Evolutionary conservation across 1,140 invertebrate species (phyloP).

Genomic region (Neodiprion lecontei): DNA sequence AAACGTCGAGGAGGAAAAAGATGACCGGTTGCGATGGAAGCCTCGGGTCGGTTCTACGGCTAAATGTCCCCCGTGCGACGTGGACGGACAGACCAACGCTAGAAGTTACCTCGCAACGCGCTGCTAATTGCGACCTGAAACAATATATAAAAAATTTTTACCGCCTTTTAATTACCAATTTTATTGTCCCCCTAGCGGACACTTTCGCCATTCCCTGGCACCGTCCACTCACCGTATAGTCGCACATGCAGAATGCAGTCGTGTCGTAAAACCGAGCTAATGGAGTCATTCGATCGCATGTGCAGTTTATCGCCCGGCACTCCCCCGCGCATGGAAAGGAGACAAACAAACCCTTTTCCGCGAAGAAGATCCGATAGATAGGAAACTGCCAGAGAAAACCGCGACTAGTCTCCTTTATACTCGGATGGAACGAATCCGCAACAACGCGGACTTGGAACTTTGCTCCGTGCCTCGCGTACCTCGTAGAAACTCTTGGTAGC

Average conservation of each 20-base stretch:
- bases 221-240: neutral
- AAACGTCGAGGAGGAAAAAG: neutral
- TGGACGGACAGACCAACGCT: neutral
- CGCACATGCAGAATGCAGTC: neutral
- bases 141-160: constrained; percentile 3
- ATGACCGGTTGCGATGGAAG: neutral
- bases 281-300: neutral
- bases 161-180: constrained; percentile 2
- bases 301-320: neutral
- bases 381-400: neutral
- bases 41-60: too few relatives aligned
- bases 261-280: constrained; percentile 4
- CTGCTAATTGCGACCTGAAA: neutral
- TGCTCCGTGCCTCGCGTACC: neutral
- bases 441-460: neutral
- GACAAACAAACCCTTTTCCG: too few relatives aligned
- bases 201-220: neutral
- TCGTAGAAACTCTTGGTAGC: neutral
- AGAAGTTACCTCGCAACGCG: neutral
- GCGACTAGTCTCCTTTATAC: too few relatives aligned
- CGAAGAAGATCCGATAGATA: too few relatives aligned
- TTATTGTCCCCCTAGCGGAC: neutral
- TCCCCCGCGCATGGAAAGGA: too few relatives aligned
- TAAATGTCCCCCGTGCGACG: neutral
- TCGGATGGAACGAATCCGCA: neutral